Percentiles rank a stretch among this genome's conserved stretches.
Conservation (phyloP, 2,888 invertebrate genomes). For the Temnothorax unifasciatus region DNA sequence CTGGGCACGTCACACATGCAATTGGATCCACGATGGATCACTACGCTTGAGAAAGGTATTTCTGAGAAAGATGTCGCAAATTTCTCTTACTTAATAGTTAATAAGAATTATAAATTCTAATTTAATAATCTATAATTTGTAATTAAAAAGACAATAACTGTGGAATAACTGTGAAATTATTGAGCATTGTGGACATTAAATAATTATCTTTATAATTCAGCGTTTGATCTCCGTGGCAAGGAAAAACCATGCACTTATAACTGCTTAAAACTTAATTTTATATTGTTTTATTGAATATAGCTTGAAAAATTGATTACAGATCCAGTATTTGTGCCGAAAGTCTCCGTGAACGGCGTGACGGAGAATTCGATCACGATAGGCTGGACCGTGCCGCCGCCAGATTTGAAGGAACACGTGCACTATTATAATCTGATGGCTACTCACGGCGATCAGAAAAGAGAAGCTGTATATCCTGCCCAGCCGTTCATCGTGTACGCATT, state of each 20-base stretch:
- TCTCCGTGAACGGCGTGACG: constrained; percentile 91
- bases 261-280: neutral
- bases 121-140: neutral
- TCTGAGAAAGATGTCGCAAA: constrained; percentile 87
- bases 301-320: constrained; percentile 85
- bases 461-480: constrained; percentile 90
- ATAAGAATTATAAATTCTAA: neutral
- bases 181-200: neutral
- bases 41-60: constrained; percentile 88
- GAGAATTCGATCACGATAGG: constrained; percentile 93
- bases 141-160: neutral
- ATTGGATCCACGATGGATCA: constrained; percentile 87
- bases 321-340: constrained; percentile 93
- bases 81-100: neutral
- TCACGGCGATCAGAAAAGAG: constrained; percentile 86
- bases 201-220: neutral
- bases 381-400: constrained; percentile 91
- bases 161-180: neutral
- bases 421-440: constrained; percentile 91
- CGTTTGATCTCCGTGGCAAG: neutral
- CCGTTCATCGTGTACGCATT: constrained; percentile 93
- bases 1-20: constrained; percentile 88
- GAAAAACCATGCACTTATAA: neutral
- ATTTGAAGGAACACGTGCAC: constrained; percentile 91
- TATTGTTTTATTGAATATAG: neutral